A percentile compares a stretch with the other conserved stretches of the same genome.
Conservation (phyloP, 2,797 vertebrate genomes). For the Propithecus deckenii region DNA sequence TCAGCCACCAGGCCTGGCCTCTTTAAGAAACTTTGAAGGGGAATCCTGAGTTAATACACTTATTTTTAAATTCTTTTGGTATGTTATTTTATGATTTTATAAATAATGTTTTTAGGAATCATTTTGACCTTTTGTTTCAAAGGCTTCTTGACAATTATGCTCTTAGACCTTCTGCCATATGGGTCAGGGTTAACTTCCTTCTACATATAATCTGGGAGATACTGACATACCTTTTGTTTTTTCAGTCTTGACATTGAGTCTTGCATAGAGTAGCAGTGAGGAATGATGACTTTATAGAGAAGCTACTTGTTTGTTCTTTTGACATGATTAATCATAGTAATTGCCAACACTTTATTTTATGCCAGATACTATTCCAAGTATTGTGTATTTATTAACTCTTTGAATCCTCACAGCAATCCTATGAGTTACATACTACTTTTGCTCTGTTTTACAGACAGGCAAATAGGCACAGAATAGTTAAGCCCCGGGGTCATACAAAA, state of each 20-base stretch:
- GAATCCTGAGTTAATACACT: not conserved
- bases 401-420: not conserved
- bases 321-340: not conserved
- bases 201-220: not conserved
- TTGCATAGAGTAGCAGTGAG: not conserved
- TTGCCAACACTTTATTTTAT: not conserved
- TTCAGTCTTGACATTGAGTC: not conserved
- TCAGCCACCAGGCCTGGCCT: too few species aligned
- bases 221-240: not conserved
- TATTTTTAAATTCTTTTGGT: not conserved
- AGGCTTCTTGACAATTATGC: not conserved
- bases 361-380: not conserved
- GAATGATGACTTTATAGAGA: not conserved
- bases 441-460: not conserved
- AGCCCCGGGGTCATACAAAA: not conserved
- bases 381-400: not conserved
- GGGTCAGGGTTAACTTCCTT: not conserved
- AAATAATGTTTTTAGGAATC: not conserved
- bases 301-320: not conserved
- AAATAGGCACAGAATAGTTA: not conserved
- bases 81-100: not conserved
- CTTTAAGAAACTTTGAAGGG: not conserved
- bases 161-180: not conserved
- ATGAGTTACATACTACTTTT: not conserved
- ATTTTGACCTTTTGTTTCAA: conserved; percentile 24